Percentiles rank a stretch among this genome's conserved stretches.
phyloP scores from a whole-genome alignment of 2,888 invertebrate genomes.

The Eugnorisma glareosa region DNA sequence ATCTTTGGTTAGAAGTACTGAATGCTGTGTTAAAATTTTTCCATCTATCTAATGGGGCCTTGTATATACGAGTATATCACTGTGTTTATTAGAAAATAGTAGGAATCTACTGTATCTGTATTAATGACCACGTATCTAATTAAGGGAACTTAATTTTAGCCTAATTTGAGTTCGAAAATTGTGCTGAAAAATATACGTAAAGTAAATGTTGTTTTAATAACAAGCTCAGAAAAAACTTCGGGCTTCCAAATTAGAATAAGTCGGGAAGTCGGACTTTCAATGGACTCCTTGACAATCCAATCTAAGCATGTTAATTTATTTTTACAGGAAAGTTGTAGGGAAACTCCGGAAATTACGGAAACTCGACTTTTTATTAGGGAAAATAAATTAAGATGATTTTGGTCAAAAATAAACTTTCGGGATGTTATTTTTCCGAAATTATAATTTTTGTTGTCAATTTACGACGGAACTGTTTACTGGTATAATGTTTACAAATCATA shows the following conservation, averaged over 20 bases:
- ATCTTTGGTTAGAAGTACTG: too few species aligned
- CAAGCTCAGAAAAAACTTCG: conserved; percentile 55
- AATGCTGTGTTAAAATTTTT: too few species aligned
- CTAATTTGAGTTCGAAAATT: conserved; percentile 8
- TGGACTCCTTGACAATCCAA: conserved; percentile 77
- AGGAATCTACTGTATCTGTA: too few species aligned
- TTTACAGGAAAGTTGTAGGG: conserved; percentile 63
- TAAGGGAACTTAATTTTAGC: neutral
- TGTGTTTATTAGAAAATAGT: neutral
- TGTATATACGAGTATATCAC: too few species aligned
- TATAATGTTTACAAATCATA: neutral
- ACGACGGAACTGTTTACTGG: neutral
- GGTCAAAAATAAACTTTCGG: neutral
- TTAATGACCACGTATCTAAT: neutral
- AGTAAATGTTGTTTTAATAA: conserved; percentile 49
- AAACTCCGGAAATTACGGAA: conserved; percentile 35
- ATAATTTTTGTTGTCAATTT: neutral
- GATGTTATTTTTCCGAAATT: neutral
- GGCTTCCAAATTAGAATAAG: conserved; percentile 73
- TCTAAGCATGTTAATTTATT: conserved; percentile 81
- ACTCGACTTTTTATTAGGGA: conserved; percentile 29
- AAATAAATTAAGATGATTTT: conserved; percentile 27
- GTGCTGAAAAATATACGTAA: conserved; percentile 26
- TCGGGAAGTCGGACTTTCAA: conserved; percentile 56
- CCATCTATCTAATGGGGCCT: too few species aligned